phyloP scores from a whole-genome alignment of 92 coral and sea anemone species.

The Parazoanthus atlanticus region DNA sequence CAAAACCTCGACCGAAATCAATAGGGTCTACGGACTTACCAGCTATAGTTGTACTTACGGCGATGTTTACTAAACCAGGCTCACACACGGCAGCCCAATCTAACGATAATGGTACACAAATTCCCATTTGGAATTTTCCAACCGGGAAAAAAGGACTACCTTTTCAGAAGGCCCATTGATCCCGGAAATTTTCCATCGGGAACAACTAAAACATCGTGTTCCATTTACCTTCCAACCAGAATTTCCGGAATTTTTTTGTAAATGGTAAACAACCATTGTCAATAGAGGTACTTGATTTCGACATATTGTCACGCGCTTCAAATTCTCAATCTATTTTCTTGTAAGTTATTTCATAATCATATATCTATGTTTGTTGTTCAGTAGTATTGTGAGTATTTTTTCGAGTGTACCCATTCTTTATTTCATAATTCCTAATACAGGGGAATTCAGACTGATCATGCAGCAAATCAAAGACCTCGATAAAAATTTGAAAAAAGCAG shows the following conservation, averaged over 20 bases:
- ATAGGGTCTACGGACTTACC: no score
- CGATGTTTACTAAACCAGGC: no score
- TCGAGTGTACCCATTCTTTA: no score
- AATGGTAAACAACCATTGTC: no score
- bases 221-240: background rate
- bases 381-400: no score
- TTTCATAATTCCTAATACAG: conserved; percentile 11
- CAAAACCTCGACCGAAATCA: no score
- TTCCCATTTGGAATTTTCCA: background rate
- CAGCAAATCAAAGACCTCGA: conserved; percentile 25
- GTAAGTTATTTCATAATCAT: background rate
- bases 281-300: no score
- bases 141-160: no score
- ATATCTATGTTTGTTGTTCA: no score
- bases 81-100: no score
- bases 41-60: no score
- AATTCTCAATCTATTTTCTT: conserved; percentile 12
- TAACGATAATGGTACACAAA: background rate
- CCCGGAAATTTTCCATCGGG: background rate
- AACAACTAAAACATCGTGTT: background rate
- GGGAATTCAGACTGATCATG: conserved; percentile 18
- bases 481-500: conserved; percentile 10
- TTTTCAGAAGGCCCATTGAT: background rate
- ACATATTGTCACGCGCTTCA: background rate
- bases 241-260: no score